These are phyloP conservation scores for Noctua janthina DNA, from an alignment of 2,888 invertebrate species.

Conservation along the genomic window DNA sequence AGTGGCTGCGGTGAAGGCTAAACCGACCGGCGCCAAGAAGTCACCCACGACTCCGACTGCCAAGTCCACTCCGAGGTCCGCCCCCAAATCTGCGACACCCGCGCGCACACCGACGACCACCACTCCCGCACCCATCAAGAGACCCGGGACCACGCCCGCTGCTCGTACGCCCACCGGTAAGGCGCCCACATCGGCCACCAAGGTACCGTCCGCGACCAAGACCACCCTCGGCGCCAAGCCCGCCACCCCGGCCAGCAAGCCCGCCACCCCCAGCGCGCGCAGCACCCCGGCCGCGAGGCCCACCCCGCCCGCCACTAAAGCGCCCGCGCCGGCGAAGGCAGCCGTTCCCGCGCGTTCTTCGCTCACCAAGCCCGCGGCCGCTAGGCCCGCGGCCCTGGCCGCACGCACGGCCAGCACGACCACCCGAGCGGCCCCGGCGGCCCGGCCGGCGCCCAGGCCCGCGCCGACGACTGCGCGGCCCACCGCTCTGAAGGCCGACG, in stretches of 20 bases:
- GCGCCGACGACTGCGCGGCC: slow-evolving; percentile 58
- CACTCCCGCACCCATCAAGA: slow-evolving; percentile 68
- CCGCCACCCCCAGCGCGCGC: slow-evolving; percentile 50
- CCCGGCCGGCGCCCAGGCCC: slow-evolving; percentile 53
- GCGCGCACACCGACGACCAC: slow-evolving; percentile 71
- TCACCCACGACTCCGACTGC: slow-evolving; percentile 74
- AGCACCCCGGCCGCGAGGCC: slow-evolving; percentile 44
- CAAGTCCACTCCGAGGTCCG: slow-evolving; percentile 69
- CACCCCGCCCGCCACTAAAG: slow-evolving; percentile 69
- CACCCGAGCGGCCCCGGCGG: slow-evolving; percentile 42
- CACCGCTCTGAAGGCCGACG: slow-evolving; percentile 47
- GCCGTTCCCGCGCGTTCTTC: slow-evolving; percentile 46
- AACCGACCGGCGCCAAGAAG: slow-evolving; percentile 70
- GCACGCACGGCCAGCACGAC: slow-evolving; percentile 49
- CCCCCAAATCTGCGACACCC: slow-evolving; percentile 72
- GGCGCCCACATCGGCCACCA: slow-evolving; percentile 62
- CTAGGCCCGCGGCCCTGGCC: slow-evolving; percentile 50
- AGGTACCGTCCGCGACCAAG: slow-evolving; percentile 62
- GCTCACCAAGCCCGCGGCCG: slow-evolving; percentile 53
- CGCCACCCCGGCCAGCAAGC: slow-evolving; percentile 55
- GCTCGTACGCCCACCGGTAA: slow-evolving; percentile 66
- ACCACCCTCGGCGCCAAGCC: slow-evolving; percentile 60
- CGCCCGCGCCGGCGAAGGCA: slow-evolving; percentile 60
- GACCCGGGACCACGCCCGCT: slow-evolving; percentile 65
- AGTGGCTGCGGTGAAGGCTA: slow-evolving; percentile 65